phyloP scores from a whole-genome alignment of 2,797 vertebrate species.

The Borostomias antarcticus region DNA sequence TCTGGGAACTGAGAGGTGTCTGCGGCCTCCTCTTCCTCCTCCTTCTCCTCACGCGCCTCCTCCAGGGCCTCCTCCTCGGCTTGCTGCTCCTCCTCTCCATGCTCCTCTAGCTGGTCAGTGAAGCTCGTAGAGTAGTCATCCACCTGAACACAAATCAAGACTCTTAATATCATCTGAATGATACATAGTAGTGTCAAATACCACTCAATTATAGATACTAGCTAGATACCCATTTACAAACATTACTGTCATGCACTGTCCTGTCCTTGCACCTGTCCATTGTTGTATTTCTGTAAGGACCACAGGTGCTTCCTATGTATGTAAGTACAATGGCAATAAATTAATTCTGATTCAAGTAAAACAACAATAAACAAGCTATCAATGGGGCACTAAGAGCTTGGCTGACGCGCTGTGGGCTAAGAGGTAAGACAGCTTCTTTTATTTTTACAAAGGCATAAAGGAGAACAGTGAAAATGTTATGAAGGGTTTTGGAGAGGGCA shows the following conservation, averaged over 20 bases:
- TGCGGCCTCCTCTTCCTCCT: slow-evolving; percentile 70
- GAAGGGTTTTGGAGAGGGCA: slow-evolving; percentile 56
- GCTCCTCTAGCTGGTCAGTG: slow-evolving; percentile 51
- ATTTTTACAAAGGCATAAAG: slow-evolving; percentile 18
- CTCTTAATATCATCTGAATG: background rate
- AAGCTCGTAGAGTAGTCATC: slow-evolving; percentile 84
- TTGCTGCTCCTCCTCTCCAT: slow-evolving; percentile 55
- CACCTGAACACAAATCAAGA: slow-evolving; percentile 68
- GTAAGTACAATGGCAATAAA: too few relatives aligned
- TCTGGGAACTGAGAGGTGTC: slow-evolving; percentile 76
- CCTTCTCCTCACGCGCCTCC: slow-evolving; percentile 62
- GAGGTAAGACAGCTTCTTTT: background rate
- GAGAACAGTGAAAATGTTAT: slow-evolving; percentile 62
- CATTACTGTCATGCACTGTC: too few relatives aligned
- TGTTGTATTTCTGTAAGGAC: too few relatives aligned
- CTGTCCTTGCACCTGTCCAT: too few relatives aligned
- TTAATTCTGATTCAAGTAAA: too few relatives aligned
- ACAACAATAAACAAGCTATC: background rate
- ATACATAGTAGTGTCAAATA: too few relatives aligned
- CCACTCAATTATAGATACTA: too few relatives aligned
- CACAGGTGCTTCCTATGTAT: too few relatives aligned
- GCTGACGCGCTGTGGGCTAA: background rate
- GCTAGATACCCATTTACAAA: too few relatives aligned
- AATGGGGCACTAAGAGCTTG: background rate
- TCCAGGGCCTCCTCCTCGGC: slow-evolving; percentile 60